A percentile compares a stretch with the other conserved stretches of the same genome.
Conservation (phyloP, 2,113 vertebrate genomes). For the rabbit (Oryctolagus cuniculus) region DNA sequence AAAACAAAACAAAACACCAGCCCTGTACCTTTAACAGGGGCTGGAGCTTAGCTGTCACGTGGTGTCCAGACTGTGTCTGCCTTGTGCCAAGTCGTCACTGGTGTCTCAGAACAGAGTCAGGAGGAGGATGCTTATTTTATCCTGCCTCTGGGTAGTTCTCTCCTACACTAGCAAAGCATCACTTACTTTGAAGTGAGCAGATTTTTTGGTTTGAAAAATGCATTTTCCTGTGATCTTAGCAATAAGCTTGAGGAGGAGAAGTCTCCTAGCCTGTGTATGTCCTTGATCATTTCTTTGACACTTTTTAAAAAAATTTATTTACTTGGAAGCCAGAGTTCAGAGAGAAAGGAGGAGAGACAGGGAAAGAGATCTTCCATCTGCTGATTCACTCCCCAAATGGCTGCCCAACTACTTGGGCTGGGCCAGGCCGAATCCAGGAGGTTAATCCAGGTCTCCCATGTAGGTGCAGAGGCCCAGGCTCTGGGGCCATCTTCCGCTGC, state of each 20-base stretch:
- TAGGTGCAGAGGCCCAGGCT: too few relatives aligned
- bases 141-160: not conserved
- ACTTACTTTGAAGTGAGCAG: conserved; percentile 13
- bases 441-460: too few relatives aligned
- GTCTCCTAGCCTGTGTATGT: not conserved
- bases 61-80: not conserved
- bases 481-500: too few relatives aligned
- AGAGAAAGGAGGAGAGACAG: too few relatives aligned
- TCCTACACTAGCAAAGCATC: not conserved
- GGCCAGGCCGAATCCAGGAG: too few relatives aligned
- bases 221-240: not conserved
- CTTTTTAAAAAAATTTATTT: too few relatives aligned
- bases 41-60: not conserved
- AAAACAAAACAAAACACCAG: not conserved
- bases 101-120: not conserved
- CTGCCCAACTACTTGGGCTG: too few relatives aligned
- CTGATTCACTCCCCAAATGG: too few relatives aligned
- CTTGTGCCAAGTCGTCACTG: not conserved
- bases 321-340: too few relatives aligned
- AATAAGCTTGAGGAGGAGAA: not conserved
- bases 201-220: not conserved
- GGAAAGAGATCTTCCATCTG: too few relatives aligned
- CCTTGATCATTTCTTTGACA: not conserved
- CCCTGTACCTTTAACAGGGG: not conserved
- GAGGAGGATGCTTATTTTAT: too few relatives aligned